Evolutionary conservation across 2,888 invertebrate species (phyloP).

Genomic region (Baronia brevicornis): DNA sequence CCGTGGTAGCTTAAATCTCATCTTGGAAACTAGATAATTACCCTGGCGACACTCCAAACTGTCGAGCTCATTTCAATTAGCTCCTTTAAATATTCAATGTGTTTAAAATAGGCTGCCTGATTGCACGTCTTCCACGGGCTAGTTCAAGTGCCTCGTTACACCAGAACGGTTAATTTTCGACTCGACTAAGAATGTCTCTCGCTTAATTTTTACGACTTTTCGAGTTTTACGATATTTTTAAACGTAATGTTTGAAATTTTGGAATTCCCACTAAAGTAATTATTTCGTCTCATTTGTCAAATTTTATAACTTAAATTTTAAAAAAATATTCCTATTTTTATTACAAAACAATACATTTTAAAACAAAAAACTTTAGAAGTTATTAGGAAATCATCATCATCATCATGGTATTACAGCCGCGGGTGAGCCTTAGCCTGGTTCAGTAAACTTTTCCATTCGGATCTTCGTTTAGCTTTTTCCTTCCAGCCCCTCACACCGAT

Average conservation of each 20-base stretch:
- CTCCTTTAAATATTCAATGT: slow-evolving; percentile 75
- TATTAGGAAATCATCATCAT: too few species aligned
- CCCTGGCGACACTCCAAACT: slow-evolving; percentile 74
- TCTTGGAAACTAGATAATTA: slow-evolving; percentile 71
- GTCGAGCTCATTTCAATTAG: slow-evolving; percentile 75
- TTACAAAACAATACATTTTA: slow-evolving; percentile 8
- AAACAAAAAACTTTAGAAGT: slow-evolving; percentile 3
- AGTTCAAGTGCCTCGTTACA: slow-evolving; percentile 69
- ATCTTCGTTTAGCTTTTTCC: too few species aligned
- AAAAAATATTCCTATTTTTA: slow-evolving; percentile 5
- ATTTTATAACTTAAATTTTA: slow-evolving; percentile 1
- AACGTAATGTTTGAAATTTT: slow-evolving; percentile 37
- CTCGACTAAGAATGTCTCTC: slow-evolving; percentile 46
- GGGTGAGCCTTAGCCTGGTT: too few species aligned
- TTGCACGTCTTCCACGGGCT: slow-evolving; percentile 47
- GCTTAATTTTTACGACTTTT: slow-evolving; percentile 57
- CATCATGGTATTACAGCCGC: too few species aligned
- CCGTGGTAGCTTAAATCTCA: slow-evolving; percentile 70
- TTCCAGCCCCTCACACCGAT: too few species aligned
- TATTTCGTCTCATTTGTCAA: slow-evolving; percentile 25
- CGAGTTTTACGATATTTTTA: slow-evolving; percentile 49
- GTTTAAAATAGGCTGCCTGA: slow-evolving; percentile 72
- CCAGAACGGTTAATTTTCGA: slow-evolving; percentile 66
- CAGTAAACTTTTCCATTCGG: too few species aligned
- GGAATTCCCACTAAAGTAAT: slow-evolving; percentile 32